Evolutionary conservation across 2,888 invertebrate species (phyloP).

Genomic region (Agonopterix subpropinquella): DNA sequence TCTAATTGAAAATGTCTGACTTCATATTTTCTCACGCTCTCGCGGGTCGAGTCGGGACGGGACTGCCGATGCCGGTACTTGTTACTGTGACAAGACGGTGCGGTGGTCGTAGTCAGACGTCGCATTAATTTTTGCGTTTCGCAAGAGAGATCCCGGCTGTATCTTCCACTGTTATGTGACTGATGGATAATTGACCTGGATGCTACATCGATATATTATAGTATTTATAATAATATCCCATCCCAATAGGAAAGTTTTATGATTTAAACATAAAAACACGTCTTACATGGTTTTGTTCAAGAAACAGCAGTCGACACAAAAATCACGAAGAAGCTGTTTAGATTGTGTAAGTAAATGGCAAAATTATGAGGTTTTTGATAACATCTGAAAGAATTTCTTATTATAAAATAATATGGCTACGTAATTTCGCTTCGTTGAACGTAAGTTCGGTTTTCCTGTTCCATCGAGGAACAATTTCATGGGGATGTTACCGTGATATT

Average conservation of each 20-base stretch:
- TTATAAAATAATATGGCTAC: background rate
- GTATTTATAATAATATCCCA: no score
- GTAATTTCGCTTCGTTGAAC: background rate
- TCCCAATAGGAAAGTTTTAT: no score
- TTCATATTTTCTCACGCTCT: slow-evolving; percentile 36
- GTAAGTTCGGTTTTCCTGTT: background rate
- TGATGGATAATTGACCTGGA: no score
- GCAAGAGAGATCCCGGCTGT: background rate
- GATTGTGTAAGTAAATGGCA: no score
- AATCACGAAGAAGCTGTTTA: no score
- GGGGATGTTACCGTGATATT: background rate
- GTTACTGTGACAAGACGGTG: slow-evolving; percentile 11
- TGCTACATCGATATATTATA: no score
- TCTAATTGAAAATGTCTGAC: slow-evolving; percentile 23
- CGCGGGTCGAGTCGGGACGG: slow-evolving; percentile 20
- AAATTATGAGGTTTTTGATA: no score
- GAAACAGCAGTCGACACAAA: no score
- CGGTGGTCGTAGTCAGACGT: slow-evolving; percentile 10
- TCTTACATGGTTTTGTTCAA: no score
- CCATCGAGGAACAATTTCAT: background rate
- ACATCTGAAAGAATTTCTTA: no score
- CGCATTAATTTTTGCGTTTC: slow-evolving; percentile 1
- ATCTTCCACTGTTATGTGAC: background rate
- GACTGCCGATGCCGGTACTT: slow-evolving; percentile 14
- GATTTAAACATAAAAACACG: no score